Evolutionary conservation across 2,888 invertebrate genomes (phyloP).

Genomic region (Synergus umbraculus): DNA sequence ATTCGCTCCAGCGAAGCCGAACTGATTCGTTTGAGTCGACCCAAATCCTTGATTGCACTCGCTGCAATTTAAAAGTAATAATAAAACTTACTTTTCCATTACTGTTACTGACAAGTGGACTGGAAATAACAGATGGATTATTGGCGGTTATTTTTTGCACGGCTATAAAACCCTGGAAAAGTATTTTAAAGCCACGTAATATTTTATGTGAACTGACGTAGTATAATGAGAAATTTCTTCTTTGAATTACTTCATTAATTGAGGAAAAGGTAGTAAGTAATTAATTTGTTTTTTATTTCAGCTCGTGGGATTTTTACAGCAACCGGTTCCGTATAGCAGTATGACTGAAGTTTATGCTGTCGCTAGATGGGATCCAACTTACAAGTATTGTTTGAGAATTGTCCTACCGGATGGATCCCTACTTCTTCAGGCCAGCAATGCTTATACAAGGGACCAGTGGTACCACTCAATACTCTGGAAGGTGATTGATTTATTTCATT

Average conservation of each 20-base stretch:
- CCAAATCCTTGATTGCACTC: constrained; percentile 49
- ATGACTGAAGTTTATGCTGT: constrained; percentile 89
- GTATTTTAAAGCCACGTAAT: neutral
- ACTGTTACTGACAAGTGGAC: neutral
- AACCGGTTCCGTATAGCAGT: constrained; percentile 83
- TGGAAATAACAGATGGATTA: constrained; percentile 20
- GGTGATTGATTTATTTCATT: constrained; percentile 76
- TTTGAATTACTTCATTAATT: neutral
- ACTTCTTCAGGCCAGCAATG: constrained; percentile 86
- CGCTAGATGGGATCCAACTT: constrained; percentile 88
- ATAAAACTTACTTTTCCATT: constrained; percentile 30
- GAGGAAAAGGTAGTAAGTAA: neutral
- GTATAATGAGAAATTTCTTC: neutral
- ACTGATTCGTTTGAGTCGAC: constrained; percentile 53
- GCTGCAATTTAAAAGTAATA: constrained; percentile 36
- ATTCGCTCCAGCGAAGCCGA: constrained; percentile 47
- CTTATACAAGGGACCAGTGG: constrained; percentile 91
- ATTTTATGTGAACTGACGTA: neutral
- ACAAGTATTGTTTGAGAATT: constrained; percentile 88
- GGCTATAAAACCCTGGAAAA: neutral
- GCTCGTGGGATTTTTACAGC: constrained; percentile 84
- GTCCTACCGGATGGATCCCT: constrained; percentile 87
- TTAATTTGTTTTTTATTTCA: constrained; percentile 73
- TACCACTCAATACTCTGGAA: constrained; percentile 89
- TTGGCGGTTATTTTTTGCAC: constrained; percentile 15